Conservation (phyloP, 2,888 invertebrate genomes). For the Sarcophaga caerulescens region DNA sequence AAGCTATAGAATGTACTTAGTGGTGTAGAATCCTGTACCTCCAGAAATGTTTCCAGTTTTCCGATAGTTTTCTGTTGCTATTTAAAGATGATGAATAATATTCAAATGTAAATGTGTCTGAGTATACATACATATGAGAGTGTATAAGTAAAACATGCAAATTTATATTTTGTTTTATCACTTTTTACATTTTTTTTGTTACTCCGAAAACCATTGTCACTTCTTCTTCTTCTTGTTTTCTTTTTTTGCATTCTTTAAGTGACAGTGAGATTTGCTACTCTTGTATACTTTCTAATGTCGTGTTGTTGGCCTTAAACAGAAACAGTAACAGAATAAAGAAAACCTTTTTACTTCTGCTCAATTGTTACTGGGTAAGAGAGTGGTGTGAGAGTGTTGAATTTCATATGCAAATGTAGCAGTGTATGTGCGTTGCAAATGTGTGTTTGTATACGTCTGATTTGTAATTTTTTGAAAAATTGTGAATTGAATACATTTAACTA, state of each 20-base stretch:
- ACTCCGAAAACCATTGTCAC: conserved; percentile 10
- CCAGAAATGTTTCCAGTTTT: no score
- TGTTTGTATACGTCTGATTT: conserved; percentile 38
- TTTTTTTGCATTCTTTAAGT: conserved; percentile 19
- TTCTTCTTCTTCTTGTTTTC: background rate
- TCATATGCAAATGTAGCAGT: background rate
- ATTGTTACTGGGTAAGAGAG: background rate
- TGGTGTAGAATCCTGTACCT: no score
- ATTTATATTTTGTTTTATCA: background rate
- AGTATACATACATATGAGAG: background rate
- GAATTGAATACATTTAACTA: conserved; percentile 55
- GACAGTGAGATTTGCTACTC: conserved; percentile 25
- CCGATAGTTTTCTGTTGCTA: no score
- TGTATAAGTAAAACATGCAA: background rate
- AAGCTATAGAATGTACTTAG: no score
- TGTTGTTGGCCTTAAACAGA: background rate
- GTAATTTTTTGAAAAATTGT: conserved; percentile 59
- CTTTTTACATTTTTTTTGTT: background rate
- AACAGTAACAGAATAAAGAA: background rate
- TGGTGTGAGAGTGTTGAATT: background rate
- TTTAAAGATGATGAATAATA: background rate
- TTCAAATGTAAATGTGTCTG: background rate
- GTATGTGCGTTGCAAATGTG: background rate
- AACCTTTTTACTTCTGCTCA: conserved; percentile 3
- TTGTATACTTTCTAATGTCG: background rate